Percentiles rank a stretch among this genome's conserved stretches.
These are phyloP conservation scores for Australoheros scitulus DNA, from an alignment of 2,113 vertebrate species.

Conservation along the genomic window DNA sequence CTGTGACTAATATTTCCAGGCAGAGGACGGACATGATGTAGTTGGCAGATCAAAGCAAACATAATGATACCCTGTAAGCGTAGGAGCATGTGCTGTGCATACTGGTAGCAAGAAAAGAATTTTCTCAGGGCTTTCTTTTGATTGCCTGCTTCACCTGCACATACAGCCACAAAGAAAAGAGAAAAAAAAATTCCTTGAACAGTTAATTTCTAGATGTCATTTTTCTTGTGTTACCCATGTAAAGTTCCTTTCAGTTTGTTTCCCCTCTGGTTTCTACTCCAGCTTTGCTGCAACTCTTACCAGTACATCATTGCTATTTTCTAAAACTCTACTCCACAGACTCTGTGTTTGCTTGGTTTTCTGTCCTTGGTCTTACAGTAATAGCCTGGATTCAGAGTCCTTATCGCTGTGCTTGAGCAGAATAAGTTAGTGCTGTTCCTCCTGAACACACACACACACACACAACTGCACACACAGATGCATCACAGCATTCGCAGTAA, in stretches of 20 bases:
- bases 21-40: not conserved
- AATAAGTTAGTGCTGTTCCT: not conserved
- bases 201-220: not conserved
- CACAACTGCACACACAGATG: not conserved
- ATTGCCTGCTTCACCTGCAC: not conserved
- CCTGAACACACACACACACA: not conserved
- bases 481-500: not conserved
- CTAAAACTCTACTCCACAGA: slow-evolving; percentile 15
- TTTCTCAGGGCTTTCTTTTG: not conserved
- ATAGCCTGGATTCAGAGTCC: slow-evolving; percentile 35
- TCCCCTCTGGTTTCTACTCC: not conserved
- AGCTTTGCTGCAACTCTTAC: not conserved
- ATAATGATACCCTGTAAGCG: slow-evolving; percentile 4
- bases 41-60: slow-evolving; percentile 5
- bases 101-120: not conserved
- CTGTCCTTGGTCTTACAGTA: slow-evolving; percentile 43
- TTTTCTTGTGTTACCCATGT: not conserved
- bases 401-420: slow-evolving; percentile 20
- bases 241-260: slow-evolving; percentile 10
- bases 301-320: slow-evolving; percentile 1
- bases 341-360: slow-evolving; percentile 31
- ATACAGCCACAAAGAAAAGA: not conserved
- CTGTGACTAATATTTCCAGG: not conserved
- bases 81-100: not conserved
- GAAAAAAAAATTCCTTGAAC: not conserved